These are phyloP conservation scores for Gouania willdenowi DNA, from an alignment of 2,797 vertebrate species.

Conservation along the genomic window DNA sequence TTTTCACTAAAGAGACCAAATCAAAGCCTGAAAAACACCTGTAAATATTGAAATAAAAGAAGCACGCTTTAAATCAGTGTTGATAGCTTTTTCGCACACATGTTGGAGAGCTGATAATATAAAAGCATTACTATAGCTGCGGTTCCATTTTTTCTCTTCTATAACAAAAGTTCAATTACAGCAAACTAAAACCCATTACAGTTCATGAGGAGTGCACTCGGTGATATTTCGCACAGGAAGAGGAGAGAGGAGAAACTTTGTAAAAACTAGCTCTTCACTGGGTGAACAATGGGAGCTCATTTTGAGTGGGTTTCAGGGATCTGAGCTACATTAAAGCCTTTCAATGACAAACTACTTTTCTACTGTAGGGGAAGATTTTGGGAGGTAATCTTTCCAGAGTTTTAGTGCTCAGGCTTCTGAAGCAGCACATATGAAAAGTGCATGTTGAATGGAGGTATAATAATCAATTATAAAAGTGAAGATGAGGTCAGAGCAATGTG, in stretches of 20 bases:
- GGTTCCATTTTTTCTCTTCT: no score
- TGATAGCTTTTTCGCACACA: no score
- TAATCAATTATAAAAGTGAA: conserved; percentile 20
- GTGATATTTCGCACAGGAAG: no score
- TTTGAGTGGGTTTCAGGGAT: background rate
- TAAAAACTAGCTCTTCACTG: background rate
- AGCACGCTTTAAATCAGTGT: no score
- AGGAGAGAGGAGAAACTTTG: background rate
- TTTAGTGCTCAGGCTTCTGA: conserved; percentile 10
- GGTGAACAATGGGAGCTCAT: background rate
- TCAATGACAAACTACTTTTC: conserved; percentile 1
- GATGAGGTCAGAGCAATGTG: conserved; percentile 26
- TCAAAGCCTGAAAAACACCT: no score
- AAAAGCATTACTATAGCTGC: background rate
- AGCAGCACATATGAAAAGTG: background rate
- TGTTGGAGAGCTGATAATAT: background rate
- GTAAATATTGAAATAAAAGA: no score
- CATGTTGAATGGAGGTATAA: conserved; percentile 17
- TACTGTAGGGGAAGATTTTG: background rate
- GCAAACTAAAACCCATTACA: background rate
- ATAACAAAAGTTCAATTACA: no score
- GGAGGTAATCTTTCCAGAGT: conserved; percentile 5
- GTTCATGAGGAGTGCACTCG: background rate
- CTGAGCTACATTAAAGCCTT: background rate
- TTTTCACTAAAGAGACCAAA: no score